These are phyloP conservation scores for Notospermus geniculatus DNA, from an alignment of 1,140 invertebrate species.

Conservation along the genomic window DNA sequence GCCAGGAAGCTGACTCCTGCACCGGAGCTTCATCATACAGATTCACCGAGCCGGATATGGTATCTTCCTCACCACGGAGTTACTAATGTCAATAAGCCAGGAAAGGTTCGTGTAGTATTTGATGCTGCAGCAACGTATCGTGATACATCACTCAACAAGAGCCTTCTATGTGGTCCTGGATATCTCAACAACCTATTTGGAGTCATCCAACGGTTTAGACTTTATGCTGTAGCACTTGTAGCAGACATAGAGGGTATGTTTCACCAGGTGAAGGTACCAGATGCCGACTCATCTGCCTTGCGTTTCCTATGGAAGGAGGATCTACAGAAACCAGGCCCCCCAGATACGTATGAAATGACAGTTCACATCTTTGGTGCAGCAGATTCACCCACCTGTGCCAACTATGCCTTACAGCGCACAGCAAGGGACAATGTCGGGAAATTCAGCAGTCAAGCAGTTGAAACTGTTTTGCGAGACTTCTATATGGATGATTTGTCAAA, in stretches of 20 bases:
- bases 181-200: slow-evolving; percentile 41
- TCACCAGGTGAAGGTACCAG: slow-evolving; percentile 22
- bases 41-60: slow-evolving; percentile 12
- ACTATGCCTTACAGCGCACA: slow-evolving; percentile 19
- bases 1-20: not conserved
- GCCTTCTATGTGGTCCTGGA: slow-evolving; percentile 39
- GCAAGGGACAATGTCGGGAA: slow-evolving; percentile 12
- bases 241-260: slow-evolving; percentile 30
- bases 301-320: slow-evolving; percentile 24
- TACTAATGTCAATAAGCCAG: slow-evolving; percentile 23
- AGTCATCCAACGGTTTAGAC: slow-evolving; percentile 28
- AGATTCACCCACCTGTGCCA: slow-evolving; percentile 25
- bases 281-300: slow-evolving; percentile 16
- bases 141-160: slow-evolving; percentile 34
- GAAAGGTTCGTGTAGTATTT: slow-evolving; percentile 27
- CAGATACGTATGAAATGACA: slow-evolving; percentile 22
- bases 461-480: slow-evolving; percentile 18
- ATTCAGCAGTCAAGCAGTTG: slow-evolving; percentile 4
- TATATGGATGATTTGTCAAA: slow-evolving; percentile 26
- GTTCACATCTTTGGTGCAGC: slow-evolving; percentile 28
- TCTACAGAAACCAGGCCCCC: slow-evolving; percentile 13
- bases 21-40: not conserved
- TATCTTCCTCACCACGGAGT: slow-evolving; percentile 31
- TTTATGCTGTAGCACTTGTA: slow-evolving; percentile 26
- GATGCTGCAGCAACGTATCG: slow-evolving; percentile 23